Base-by-base conservation (phyloP, 2,888 invertebrate species). In the Bhutanitis thaidina region DNA sequence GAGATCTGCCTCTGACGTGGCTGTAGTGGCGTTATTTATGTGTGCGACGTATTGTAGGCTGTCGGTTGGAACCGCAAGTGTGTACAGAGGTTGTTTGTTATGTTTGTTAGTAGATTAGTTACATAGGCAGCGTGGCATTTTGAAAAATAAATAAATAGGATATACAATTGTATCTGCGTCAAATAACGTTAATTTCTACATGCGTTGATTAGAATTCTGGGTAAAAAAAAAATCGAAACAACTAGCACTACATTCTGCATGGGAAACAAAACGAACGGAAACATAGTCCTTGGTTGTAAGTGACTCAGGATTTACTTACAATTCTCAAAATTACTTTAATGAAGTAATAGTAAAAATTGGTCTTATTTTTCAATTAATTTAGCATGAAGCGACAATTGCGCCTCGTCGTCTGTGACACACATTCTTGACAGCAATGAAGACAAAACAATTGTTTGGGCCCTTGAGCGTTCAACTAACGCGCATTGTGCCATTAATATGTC, bases 21-120 rank as follows among this genome's bases (percentile, higher is more conserved):
- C 74, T 64, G 64, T 62, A 64, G 64, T 73, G 73, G 74, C 77
- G 78, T 86, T 87, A 88, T 87, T 88, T 84, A 87, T 87, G 83
- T 71, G 62, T 59, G 62, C 50, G 27, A 25, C 32, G 36, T 49
- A 43, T 38, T 39, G 46, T 38, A 41, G 27, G 25, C 32, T 13
- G 20, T n/a, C 27, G 57, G 34, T 34, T 34, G 56, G 64, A 62
- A 60, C 58, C 60, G 27, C 39, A 25, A 27, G 35, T 50, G 12
- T 16, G 27, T 29, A 36, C 14, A 34, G 39, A 13, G 34, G 32
- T 44, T 20, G 20, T 27, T n/a, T n/a, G n/a, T n/a, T 9, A 34
- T 32, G 35, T 44, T 36, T 45, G 37, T 27, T 25, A 27, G 27
- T 27, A 1, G 29, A 36, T 35, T 44, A 32, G 35, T 37, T 29